Evolutionary conservation across 2,797 vertebrate genomes (phyloP).

Genomic region (Hippopotamyrus pictus): DNA sequence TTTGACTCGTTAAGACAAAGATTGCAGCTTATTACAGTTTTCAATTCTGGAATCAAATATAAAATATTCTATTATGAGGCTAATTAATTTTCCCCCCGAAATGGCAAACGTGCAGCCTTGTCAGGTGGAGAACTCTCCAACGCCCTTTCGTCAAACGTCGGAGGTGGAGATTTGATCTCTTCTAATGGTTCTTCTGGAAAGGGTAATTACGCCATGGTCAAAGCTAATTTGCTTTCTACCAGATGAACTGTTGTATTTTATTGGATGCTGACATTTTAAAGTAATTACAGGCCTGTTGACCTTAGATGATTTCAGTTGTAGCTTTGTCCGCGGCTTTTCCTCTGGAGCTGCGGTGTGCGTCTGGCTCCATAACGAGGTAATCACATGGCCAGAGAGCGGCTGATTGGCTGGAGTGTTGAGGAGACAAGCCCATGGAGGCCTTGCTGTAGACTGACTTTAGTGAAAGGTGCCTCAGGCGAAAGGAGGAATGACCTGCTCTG

Average conservation of each 20-base stretch:
- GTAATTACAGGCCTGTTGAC: constrained; percentile 99
- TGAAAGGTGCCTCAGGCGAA: neutral
- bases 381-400: constrained; percentile 97
- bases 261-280: constrained; percentile 99
- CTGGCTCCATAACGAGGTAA: constrained; percentile 98
- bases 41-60: constrained; percentile 99
- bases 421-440: neutral
- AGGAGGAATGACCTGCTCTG: neutral
- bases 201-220: constrained; percentile 99
- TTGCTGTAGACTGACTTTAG: neutral
- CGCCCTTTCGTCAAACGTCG: constrained; percentile 99
- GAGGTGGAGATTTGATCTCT: constrained; percentile 99
- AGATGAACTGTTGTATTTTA: constrained; percentile 99
- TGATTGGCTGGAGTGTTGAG: constrained; percentile 71
- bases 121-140: constrained; percentile 99
- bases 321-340: constrained; percentile 83
- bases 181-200: constrained; percentile 99
- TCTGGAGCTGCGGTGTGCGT: constrained; percentile 83
- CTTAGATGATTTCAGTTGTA: constrained; percentile 99
- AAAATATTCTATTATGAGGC: constrained; percentile 99
- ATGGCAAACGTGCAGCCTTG: constrained; percentile 99
- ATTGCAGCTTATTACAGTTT: constrained; percentile 97
- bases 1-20: constrained; percentile 84
- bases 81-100: constrained; percentile 99
- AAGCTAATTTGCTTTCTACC: constrained; percentile 99